Base-by-base conservation (phyloP, 2,797 vertebrate genomes). In the Microchirus variegatus region DNA sequence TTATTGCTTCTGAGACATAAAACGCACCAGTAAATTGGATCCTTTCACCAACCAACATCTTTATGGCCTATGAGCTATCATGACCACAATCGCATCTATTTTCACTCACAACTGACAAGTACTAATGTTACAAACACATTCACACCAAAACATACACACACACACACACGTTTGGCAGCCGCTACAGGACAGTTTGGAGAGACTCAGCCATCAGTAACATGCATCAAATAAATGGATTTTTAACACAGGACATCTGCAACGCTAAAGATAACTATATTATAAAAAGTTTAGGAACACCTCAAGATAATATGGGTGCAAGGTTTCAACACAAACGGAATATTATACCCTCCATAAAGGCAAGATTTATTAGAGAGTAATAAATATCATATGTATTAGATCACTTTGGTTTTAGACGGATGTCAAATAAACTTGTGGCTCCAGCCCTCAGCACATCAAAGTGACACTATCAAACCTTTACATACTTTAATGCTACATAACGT, bases 231-330 rank as follows among this genome's bases (percentile, higher is more conserved):
- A 59, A 71, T 61, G 47, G 47, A 70, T 59, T 12, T 12, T 73
- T 43, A 83, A 75, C 69, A 70, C 74, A 73, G 70, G 56, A 83
- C 42, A 14, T 53, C 26, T 75, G 57, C 35, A 38, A 59, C 71
- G 63, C 40, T 17, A 19, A 48, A 2, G 54, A 45, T 35, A 2
- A 31, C 16, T n/a, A 58, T 11, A 44, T 50, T 36, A 41, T 9
- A 45, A 15, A 15, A 42, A 14, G 11, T 14, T 31, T 31, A 31
- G 31, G 8, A 31, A 31, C 31, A 31, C 31, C 31, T 4, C 26
- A 26, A 26, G 26, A 26, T 26, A 26, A 26, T 26, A 3, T 26
- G 26, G 5, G 5, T 5, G 5, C 26, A 26, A 5, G 26, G 26
- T 26, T 26, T 26, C 26, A 26, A 26, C 26, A 26, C 26, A 26